Base-by-base conservation (phyloP, 2,888 invertebrate genomes). In the Gonocerus acuteangulatus region DNA sequence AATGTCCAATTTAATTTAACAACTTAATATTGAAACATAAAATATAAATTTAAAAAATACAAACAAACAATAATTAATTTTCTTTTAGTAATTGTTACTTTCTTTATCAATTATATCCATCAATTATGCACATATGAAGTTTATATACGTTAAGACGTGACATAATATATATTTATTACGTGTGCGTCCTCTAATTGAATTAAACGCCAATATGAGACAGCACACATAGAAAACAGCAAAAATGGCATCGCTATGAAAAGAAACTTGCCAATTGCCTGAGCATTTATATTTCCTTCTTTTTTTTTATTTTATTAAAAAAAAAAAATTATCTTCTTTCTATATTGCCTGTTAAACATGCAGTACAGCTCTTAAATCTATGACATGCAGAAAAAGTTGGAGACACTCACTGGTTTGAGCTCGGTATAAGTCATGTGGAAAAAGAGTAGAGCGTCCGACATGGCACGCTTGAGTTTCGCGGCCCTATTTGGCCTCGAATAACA, bases 361-460 rank as follows among this genome's bases (percentile, higher is more conserved):
- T 39, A 39, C 15, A 11, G 3, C n/a, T 39, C 13, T n/a, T n/a
- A 39, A 39, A 39, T n/a, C 39, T 39, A 39, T 27, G 4, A 13
- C 39, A 39, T 39, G 39, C 39, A 39, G 3, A n/a, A 39, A 39
- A 39, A 4, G n/a, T 39, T 4, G 3, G n/a, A n/a, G 4, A 39
- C 1, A 54, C 54, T 54, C 71, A 74, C 74, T 73, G 73, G 71
- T 60, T 71, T 70, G 60, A 74, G 69, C 60, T 74, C 72, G 39
- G 72, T 71, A 68, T 73, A 74, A 62, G 71, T 71, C 67, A 74
- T 71, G 65, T 73, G 71, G 69, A 76, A 76, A 67, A 74, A 72
- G 54, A 73, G 67, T 69, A 76, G 70, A 32, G 71, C 71, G 56
- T 75, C 74, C 68, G 71, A 72, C 67, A 76, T 73, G 58, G 68